phyloP scores from a whole-genome alignment of 2,797 vertebrate species.

The Vultur gryphus region DNA sequence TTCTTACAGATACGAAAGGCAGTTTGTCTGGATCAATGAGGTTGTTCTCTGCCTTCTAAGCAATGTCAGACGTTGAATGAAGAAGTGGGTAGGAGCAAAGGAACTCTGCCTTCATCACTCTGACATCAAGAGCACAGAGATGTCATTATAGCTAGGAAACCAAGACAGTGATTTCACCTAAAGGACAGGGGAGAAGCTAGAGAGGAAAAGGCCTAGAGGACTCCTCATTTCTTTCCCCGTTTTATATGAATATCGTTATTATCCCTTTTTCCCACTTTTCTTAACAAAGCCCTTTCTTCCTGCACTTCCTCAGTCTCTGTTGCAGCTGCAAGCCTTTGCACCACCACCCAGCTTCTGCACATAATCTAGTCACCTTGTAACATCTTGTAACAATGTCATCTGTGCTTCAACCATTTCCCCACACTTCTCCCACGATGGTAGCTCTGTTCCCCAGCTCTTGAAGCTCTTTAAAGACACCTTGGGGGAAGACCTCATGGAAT shows the following conservation, averaged over 20 bases:
- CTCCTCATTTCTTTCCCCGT: background rate
- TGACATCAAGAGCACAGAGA: background rate
- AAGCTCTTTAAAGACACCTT: background rate
- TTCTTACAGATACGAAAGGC: background rate
- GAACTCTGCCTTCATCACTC: background rate
- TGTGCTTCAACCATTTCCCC: background rate
- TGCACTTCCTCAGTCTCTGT: background rate
- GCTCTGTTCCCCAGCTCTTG: background rate
- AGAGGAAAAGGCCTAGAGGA: background rate
- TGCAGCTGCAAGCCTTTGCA: background rate
- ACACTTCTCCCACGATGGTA: background rate
- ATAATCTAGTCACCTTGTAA: background rate
- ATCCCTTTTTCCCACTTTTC: background rate
- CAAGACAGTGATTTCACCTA: background rate
- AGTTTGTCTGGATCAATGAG: background rate
- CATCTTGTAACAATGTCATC: rapidly evolving
- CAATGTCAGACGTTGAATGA: background rate
- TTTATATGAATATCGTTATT: background rate
- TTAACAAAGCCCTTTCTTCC: background rate
- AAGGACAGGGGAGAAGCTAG: background rate
- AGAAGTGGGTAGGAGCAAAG: background rate
- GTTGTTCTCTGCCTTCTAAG: background rate
- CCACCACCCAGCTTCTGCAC: background rate
- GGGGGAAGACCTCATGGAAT: background rate
- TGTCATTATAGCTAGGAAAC: background rate